Evolutionary conservation across 2,888 invertebrate species (phyloP).

Genomic region (Eristalis intricaria): DNA sequence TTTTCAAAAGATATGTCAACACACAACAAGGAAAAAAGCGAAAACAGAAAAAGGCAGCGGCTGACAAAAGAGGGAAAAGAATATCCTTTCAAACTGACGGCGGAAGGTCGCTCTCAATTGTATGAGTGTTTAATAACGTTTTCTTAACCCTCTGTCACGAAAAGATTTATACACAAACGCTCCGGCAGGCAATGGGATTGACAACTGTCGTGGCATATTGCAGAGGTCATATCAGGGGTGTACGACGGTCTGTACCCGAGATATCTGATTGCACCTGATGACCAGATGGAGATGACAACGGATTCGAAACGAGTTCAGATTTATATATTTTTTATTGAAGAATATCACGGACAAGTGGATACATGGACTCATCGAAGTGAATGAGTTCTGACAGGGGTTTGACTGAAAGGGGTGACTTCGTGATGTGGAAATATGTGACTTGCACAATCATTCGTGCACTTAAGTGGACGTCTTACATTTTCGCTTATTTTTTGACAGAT

Average conservation of each 20-base stretch:
- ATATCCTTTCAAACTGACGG: conserved; percentile 8
- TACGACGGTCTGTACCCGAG: conserved; percentile 4
- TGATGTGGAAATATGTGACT: neutral
- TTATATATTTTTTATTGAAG: conserved; percentile 31
- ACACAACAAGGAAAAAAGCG: neutral
- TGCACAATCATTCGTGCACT: too few species aligned
- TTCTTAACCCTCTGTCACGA: conserved; percentile 20
- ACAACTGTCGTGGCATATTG: conserved; percentile 35
- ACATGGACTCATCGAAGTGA: conserved; percentile 8
- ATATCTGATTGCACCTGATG: conserved; percentile 53
- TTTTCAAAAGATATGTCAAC: conserved; percentile 52
- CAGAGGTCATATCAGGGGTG: neutral
- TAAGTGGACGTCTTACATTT: too few species aligned
- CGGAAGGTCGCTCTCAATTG: conserved; percentile 1
- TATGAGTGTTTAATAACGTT: conserved; percentile 25
- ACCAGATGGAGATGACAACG: conserved; percentile 52
- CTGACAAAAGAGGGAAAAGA: neutral
- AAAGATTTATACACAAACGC: conserved; percentile 35
- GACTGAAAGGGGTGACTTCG: neutral
- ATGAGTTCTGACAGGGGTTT: conserved; percentile 48
- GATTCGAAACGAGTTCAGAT: conserved; percentile 20
- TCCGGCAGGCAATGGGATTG: conserved; percentile 31
- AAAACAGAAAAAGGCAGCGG: neutral
- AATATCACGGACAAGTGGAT: conserved; percentile 38
- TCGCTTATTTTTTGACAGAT: too few species aligned